Percentiles rank a stretch among this genome's conserved stretches.
Evolutionary conservation across 2,888 invertebrate species (phyloP).

Genomic region (Caenorhabditis imperialis): DNA sequence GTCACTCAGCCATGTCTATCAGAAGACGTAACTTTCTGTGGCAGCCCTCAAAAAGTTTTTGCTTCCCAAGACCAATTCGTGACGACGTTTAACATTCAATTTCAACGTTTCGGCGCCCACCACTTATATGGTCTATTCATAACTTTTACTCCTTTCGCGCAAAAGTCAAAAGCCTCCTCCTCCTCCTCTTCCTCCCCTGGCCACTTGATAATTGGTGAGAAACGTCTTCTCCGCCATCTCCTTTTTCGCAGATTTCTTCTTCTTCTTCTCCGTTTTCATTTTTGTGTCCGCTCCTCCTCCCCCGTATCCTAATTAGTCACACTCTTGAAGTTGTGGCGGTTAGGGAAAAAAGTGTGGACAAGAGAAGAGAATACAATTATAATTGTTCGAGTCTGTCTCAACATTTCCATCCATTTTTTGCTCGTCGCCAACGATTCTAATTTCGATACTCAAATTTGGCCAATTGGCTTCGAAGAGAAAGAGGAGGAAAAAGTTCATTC

Average conservation of each 20-base stretch:
- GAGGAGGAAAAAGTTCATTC: too few species aligned
- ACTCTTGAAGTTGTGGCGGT: too few species aligned
- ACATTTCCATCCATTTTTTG: not conserved
- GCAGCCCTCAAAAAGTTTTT: too few species aligned
- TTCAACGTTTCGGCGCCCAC: too few species aligned
- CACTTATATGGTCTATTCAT: too few species aligned
- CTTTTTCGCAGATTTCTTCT: not conserved
- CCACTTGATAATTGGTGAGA: slow-evolving; percentile 40
- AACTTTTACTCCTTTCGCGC: slow-evolving; percentile 12
- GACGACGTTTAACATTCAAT: too few species aligned
- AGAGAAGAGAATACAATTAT: slow-evolving; percentile 24
- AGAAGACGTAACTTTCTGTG: too few species aligned
- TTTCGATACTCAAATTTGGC: slow-evolving; percentile 45
- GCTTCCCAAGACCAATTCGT: too few species aligned
- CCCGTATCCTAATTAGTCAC: slow-evolving; percentile 35
- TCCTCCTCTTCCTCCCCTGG: too few species aligned
- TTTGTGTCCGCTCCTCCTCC: too few species aligned
- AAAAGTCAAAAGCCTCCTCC: too few species aligned
- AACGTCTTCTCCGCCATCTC: slow-evolving; percentile 8
- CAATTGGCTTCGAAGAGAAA: slow-evolving; percentile 20
- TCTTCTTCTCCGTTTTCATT: slow-evolving; percentile 5
- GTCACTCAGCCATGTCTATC: too few species aligned
- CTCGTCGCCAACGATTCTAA: slow-evolving; percentile 32
- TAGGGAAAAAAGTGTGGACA: not conserved
- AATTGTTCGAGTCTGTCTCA: slow-evolving; percentile 10